Evolutionary conservation across 2,113 vertebrate genomes (phyloP).

Genomic region (Todiramphus saurophagus): DNA sequence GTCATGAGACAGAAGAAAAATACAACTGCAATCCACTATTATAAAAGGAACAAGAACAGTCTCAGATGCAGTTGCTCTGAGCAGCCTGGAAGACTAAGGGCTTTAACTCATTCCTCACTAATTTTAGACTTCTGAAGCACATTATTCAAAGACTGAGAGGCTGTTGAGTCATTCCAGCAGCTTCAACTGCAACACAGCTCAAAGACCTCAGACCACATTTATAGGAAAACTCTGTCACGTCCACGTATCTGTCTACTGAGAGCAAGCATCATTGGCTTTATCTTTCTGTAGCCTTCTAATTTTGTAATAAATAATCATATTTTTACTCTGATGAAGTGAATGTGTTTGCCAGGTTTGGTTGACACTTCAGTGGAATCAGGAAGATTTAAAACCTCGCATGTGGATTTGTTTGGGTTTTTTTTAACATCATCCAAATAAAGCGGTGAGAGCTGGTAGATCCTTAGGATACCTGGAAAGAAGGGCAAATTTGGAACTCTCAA

Average conservation of each 20-base stretch:
- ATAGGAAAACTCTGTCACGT: not conserved
- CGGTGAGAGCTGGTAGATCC: not conserved
- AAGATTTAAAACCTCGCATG: not conserved
- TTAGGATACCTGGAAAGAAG: not conserved
- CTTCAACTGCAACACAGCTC: not conserved
- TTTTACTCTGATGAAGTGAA: not conserved
- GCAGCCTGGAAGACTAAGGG: not conserved
- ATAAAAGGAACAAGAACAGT: not conserved
- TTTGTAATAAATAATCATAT: not conserved
- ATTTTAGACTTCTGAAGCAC: conserved; percentile 42
- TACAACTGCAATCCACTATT: not conserved
- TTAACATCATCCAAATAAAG: not conserved
- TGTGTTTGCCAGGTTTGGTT: not conserved
- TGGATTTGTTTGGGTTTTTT: not conserved
- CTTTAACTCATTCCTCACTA: conserved; percentile 53
- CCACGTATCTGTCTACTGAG: not conserved
- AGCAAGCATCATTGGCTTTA: not conserved
- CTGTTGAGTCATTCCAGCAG: conserved; percentile 26
- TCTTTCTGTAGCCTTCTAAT: not conserved
- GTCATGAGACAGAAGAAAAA: not conserved
- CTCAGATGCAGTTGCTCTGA: conserved; percentile 7
- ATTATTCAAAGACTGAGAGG: conserved; percentile 8
- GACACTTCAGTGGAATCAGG: not conserved
- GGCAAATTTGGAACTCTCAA: not conserved
- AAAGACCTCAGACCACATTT: not conserved